phyloP scores from a whole-genome alignment of 2,888 invertebrate genomes.

The Drepanosiphum platanoidis region DNA sequence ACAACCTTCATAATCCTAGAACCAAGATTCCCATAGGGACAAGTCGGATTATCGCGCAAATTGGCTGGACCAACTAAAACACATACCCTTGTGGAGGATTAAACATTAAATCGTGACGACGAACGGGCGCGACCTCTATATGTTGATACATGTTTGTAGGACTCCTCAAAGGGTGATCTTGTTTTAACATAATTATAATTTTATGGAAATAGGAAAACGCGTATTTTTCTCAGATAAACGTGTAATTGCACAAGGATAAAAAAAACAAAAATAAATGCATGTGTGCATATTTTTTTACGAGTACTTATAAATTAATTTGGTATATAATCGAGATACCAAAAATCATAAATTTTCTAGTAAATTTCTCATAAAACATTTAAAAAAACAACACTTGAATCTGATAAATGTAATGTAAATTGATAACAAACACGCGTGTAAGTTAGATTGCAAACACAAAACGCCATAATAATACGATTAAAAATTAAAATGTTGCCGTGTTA shows the following conservation, averaged over 20 bases:
- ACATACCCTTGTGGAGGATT: conserved; percentile 35
- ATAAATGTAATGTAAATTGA: conserved; percentile 6
- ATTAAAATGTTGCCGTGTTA: neutral
- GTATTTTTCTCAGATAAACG: neutral
- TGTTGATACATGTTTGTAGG: conserved; percentile 8
- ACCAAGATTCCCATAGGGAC: conserved; percentile 47
- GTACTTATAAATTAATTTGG: too few species aligned
- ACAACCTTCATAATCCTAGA: conserved; percentile 60
- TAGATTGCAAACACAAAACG: conserved; percentile 3
- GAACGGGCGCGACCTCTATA: neutral
- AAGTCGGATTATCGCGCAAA: conserved; percentile 57
- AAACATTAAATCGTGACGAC: conserved; percentile 52
- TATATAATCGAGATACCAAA: neutral
- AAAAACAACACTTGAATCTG: conserved; percentile 6
- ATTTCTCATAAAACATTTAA: neutral
- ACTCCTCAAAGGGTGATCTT: conserved; percentile 19
- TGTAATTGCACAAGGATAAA: neutral
- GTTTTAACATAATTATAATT: conserved; percentile 21
- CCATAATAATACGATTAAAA: neutral
- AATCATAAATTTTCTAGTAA: neutral
- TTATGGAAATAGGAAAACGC: neutral
- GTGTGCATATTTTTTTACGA: too few species aligned
- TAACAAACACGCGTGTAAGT: neutral
- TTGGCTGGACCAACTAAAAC: conserved; percentile 48
- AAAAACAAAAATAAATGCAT: too few species aligned